phyloP scores from a whole-genome alignment of 2,797 vertebrate species.

The Erethizon dorsatum region DNA sequence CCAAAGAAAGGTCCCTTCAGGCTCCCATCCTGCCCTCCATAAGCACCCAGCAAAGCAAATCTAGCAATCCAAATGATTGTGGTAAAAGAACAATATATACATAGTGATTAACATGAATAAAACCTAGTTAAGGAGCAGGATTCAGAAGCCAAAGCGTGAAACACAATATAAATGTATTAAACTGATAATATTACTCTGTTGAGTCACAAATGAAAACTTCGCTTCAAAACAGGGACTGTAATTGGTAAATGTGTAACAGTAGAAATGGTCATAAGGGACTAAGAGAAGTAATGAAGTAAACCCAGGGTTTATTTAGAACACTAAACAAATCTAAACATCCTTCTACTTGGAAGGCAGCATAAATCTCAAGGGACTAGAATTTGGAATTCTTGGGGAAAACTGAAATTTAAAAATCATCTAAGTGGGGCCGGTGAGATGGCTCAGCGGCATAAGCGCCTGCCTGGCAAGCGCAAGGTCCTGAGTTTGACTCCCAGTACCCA shows the following conservation, averaged over 20 bases:
- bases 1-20: background rate
- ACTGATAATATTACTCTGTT: background rate
- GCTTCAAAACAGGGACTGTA: slow-evolving; percentile 69
- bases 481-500: too few relatives aligned
- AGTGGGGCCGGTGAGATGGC: background rate
- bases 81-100: background rate
- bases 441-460: too few relatives aligned
- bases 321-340: slow-evolving; percentile 74
- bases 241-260: slow-evolving; percentile 60
- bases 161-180: background rate
- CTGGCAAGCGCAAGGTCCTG: too few relatives aligned
- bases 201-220: slow-evolving; percentile 55
- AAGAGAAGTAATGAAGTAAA: slow-evolving; percentile 66
- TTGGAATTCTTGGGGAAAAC: slow-evolving; percentile 63
- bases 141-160: background rate
- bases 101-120: background rate
- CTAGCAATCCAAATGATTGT: background rate
- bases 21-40: background rate
- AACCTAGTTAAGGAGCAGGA: background rate
- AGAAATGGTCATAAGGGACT: slow-evolving; percentile 42
- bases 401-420: background rate
- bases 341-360: slow-evolving; percentile 67
- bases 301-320: slow-evolving; percentile 65
- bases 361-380: slow-evolving; percentile 65
- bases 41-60: background rate